Evolutionary conservation across 2,797 vertebrate species (phyloP), one percentile per base, ranked within the genome.

Genomic region (Enteromius treurensis): DNA sequence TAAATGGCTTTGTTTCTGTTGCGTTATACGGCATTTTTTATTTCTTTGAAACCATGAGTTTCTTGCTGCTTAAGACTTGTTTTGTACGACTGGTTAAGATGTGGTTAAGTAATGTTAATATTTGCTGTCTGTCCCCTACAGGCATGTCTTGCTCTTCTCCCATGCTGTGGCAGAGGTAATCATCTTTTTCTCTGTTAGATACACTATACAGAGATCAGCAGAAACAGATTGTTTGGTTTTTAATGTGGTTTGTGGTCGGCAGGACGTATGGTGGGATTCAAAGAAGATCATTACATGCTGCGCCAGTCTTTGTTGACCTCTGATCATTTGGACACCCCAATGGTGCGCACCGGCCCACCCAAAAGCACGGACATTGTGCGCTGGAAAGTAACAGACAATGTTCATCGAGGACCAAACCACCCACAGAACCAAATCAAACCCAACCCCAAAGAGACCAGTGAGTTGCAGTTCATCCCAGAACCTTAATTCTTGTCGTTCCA

Each of bases 241-340:
- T 76, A 8, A 49, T 37, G 10, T 81, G 15, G 68, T n/a, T 45
- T 77, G 32, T 34, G 69, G 42, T 84, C 14, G 81, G 0, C 90
- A 99, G 98, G 98, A 76, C 97, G 97, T 82, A 96, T 92, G 49
- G 96, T 99, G 47, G 97, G 98, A 88, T 99, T 99, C 88, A 98
- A 97, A 91, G 97, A 99, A 87, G 96, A 99, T 1, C 96, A 98
- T 82, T 98, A 98, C 91, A 92, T 98, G 95, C 91, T 98, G 0
- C 96, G 96, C 3, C 96, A 98, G 87, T 97, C 96, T 79, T 93
- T 96, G 83, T 95, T 99, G 91, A 94, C 95, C 82, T 96, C 96
- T 0, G 96, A 98, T 89, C 95, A 98, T 84, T 92, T 98, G 91
- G 97, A 99, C 91, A 99, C 97, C 0, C 98, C 97, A 0, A 92